A percentile compares a stretch with the other conserved stretches of the same genome.
Evolutionary conservation across 2,888 invertebrate species (phyloP).

Genomic region (Sylvicola cinctus): DNA sequence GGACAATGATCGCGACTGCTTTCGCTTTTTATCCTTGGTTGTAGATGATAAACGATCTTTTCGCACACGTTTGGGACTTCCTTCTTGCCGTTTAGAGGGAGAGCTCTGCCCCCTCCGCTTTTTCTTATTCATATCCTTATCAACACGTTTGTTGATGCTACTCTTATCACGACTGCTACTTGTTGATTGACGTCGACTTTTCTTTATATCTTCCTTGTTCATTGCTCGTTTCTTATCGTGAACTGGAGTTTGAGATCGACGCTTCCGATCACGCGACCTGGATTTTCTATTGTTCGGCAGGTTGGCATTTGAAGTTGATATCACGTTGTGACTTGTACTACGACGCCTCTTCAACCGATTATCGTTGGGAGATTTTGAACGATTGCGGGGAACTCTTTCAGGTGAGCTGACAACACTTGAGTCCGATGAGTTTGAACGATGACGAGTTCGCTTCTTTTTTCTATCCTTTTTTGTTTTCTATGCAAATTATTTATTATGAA

Average conservation of each 20-base stretch:
- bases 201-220: too few relatives aligned
- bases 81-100: conserved; percentile 9
- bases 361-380: background rate
- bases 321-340: too few relatives aligned
- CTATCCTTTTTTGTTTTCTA: conserved; percentile 1
- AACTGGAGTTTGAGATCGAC: conserved; percentile 1
- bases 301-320: background rate
- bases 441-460: background rate
- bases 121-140: too few relatives aligned
- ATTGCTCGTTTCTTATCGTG: background rate
- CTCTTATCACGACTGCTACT: background rate
- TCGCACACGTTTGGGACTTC: conserved; percentile 9
- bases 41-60: too few relatives aligned
- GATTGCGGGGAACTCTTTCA: background rate
- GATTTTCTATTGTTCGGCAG: conserved; percentile 1
- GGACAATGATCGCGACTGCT: too few relatives aligned
- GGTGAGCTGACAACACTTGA: background rate
- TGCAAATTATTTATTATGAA: background rate
- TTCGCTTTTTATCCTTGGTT: too few relatives aligned
- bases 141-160: too few relatives aligned
- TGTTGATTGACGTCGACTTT: background rate
- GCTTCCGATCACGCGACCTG: conserved; percentile 2
- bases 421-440: too few relatives aligned
- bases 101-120: conserved; percentile 3
- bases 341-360: conserved; percentile 1